Percentiles rank a stretch among this genome's conserved stretches.
Conservation (phyloP, 2,797 vertebrate genomes). For the Alosa sapidissima region DNA sequence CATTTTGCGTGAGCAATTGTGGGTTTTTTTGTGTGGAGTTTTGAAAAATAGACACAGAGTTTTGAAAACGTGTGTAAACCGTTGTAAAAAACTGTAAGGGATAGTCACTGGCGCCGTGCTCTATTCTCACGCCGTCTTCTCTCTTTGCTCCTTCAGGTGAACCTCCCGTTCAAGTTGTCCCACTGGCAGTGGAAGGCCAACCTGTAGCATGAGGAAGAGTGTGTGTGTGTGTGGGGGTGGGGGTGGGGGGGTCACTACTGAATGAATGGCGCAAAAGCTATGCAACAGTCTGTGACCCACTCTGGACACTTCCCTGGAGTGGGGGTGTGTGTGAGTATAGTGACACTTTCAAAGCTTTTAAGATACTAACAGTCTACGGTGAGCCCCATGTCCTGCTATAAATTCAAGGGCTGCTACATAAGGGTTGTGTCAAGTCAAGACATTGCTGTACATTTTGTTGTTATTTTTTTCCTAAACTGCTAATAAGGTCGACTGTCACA, state of each 20-base stretch:
- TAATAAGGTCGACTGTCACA: not conserved
- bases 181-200: not conserved
- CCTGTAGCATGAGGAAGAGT: not conserved
- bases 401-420: not conserved
- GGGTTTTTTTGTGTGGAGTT: no score
- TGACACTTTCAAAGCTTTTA: not conserved
- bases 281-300: not conserved
- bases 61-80: no score
- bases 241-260: not conserved
- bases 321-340: not conserved
- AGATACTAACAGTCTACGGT: not conserved
- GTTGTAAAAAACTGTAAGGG: no score
- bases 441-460: not conserved
- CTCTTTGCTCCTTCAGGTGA: not conserved
- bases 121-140: not conserved
- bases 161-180: not conserved
- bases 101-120: not conserved
- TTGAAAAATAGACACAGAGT: no score
- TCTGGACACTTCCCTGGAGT: not conserved
- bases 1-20: no score
- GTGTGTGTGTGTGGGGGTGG: not conserved
- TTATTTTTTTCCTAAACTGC: not conserved
- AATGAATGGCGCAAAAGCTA: not conserved
- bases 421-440: not conserved
- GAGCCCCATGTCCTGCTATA: not conserved